These are phyloP conservation scores for Columba guinea DNA, from an alignment of 2,797 vertebrate genomes.

Conservation along the genomic window DNA sequence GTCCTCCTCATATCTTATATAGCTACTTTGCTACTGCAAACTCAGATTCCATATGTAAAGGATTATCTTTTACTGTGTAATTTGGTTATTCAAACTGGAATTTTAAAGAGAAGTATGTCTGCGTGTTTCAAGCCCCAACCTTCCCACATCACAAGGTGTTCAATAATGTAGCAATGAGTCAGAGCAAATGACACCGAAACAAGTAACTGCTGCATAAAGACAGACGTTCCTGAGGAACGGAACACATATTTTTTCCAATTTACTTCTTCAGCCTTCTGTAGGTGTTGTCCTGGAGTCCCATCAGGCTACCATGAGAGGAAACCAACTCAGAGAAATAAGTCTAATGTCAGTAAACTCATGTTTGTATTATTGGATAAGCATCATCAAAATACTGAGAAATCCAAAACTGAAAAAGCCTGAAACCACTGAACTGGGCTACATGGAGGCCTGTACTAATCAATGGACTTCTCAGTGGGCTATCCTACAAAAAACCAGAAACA, in stretches of 20 bases:
- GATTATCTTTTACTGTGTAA: background rate
- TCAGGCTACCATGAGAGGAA: background rate
- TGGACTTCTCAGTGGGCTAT: background rate
- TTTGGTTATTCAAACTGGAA: background rate
- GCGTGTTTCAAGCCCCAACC: background rate
- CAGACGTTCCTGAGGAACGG: background rate
- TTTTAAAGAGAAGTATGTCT: background rate
- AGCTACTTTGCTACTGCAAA: background rate
- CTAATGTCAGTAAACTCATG: background rate
- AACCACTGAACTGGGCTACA: background rate
- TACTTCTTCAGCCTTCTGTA: background rate
- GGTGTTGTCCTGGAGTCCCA: fast-evolving
- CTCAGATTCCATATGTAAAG: background rate
- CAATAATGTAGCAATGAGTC: background rate
- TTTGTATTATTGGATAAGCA: background rate
- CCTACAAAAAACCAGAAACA: fast-evolving
- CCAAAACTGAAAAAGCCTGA: background rate
- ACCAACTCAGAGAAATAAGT: background rate
- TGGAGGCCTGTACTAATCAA: background rate
- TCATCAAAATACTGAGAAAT: background rate
- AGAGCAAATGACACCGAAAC: background rate
- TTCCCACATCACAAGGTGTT: background rate
- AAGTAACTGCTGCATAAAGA: background rate
- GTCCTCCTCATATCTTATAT: background rate
- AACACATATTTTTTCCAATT: background rate